phyloP scores from a whole-genome alignment of 2,888 invertebrate genomes.

The Cosmorhoe ocellata region DNA sequence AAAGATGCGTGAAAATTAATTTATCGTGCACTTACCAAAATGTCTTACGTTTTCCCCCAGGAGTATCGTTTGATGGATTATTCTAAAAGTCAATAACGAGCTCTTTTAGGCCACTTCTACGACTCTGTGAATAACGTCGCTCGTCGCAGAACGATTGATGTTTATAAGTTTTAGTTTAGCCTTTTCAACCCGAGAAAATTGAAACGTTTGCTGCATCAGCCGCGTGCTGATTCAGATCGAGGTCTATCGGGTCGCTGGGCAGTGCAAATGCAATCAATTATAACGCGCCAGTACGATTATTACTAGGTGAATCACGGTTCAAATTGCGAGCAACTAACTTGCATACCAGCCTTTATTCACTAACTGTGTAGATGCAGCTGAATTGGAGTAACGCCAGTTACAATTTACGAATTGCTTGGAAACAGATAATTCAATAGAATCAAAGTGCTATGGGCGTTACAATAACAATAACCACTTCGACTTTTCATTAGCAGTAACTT shows the following conservation, averaged over 20 bases:
- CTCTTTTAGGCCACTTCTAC: conserved; percentile 3
- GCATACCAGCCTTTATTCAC: conserved; percentile 9
- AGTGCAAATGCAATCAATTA: conserved; percentile 38
- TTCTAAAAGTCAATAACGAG: too few species aligned
- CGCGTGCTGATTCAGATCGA: conserved; percentile 74
- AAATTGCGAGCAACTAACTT: conserved; percentile 41
- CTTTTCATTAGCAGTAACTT: conserved; percentile 76
- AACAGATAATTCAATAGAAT: conserved; percentile 47
- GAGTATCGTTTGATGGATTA: too few species aligned
- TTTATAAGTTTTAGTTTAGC: conserved; percentile 33
- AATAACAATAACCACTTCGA: conserved; percentile 61
- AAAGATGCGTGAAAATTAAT: background rate
- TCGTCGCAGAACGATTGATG: conserved; percentile 3
- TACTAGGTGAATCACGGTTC: conserved; percentile 43
- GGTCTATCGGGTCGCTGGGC: conserved; percentile 59
- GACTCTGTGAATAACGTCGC: conserved; percentile 1
- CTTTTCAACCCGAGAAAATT: conserved; percentile 57
- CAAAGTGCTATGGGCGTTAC: conserved; percentile 51
- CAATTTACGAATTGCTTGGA: conserved; percentile 20
- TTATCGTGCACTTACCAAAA: too few species aligned
- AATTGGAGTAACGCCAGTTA: conserved; percentile 16
- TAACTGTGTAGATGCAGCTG: conserved; percentile 18
- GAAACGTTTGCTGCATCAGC: conserved; percentile 59
- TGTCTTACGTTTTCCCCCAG: too few species aligned
- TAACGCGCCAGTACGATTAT: conserved; percentile 33